Base-by-base conservation (phyloP, 1,140 invertebrate species). In the Pentalonia nigronervosa region DNA sequence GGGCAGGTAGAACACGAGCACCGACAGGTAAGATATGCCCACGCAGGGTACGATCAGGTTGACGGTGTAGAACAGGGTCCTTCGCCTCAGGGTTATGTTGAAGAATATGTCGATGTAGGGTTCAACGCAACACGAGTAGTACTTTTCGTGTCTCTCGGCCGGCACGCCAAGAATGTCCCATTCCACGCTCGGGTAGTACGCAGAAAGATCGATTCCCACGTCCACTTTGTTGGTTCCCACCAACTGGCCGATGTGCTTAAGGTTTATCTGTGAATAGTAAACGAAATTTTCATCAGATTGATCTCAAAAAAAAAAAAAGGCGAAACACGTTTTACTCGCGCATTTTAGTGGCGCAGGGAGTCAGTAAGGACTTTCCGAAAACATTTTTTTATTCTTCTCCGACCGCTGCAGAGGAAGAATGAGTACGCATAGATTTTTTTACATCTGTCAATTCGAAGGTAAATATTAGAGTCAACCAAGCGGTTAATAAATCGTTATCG, bases 101-200 rank as follows among this genome's bases (percentile, higher is more conserved):
- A 99, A 99, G 95, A 99, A 99, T 93, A 99, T 99, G 96, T 99
- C 99, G 96, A 96, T 94, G 95, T 98, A 98, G 1, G 98, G 98
- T 95, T 99, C 97, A 86, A 96, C 96, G 95, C 98, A 99, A 95
- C 98, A 98, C 0, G 98, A 97, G 95, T 99, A 99, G 95, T 97
- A 98, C 95, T 97, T 98, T 94, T 98, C 97, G 94, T 99, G 98
- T 83, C 98, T 96, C 95, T 99, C 97, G 88, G 99, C 97, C 76
- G 98, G 97, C 2, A 99, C 99, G 25, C 97, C 97, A 21, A 99
- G 96, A 94, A 99, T 98, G 95, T 99, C 99, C 99, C 99, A 99
- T 95, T 99, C 99, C 0, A 99, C 98, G 94, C 98, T 99, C 0
- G 98, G 98, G 95, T 99, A 99, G 95, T 99, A 99, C 94, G 99